Base-by-base conservation (phyloP, 2,797 vertebrate genomes). In the Arctocebus calabarensis region DNA sequence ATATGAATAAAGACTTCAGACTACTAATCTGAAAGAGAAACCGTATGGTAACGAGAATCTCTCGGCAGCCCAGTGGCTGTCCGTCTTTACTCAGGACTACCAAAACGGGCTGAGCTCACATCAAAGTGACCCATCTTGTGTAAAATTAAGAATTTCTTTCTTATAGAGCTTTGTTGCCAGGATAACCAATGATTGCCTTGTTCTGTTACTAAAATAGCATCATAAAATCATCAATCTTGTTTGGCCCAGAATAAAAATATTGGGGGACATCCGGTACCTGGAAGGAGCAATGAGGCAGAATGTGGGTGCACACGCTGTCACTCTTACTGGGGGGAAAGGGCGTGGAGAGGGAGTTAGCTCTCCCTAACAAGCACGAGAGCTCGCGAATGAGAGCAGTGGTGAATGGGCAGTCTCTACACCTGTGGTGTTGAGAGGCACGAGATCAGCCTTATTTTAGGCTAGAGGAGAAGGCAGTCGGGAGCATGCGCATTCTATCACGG, bases 1-100 rank as follows among this genome's bases (percentile, higher is more conserved):
- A 20, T 59, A 34, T 16, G 14, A 25, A 17, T 34, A n/a, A 75
- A 25, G 61, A 45, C 19, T 48, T 32, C 8, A 29, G 40, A n/a
- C 40, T n/a, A 59, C 20, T 43, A 32, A 3, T 17, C 6, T 68
- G 74, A 81, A 16, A 61, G 66, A 40, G 66, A 48, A 73, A 27
- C 1, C 4, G 27, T 3, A 0, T 2, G 3, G 3, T 3, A 1
- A 6, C 7, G 57, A 9, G 17, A 10, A 61, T 0, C 20, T 32
- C 4, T 66, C 7, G 20, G 45, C 74, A 77, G 74, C 16, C 64
- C 27, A 11, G 40, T 25, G 23, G 34, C 0, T 20, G 12, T 34
- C 48, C n/a, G 13, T 11, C 20, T 12, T 17, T 14, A 5, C 43
- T 61, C 48, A n/a, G 52, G 13, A 40, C 14, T 9, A 23, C 25